phyloP scores from a whole-genome alignment of 2,113 vertebrate genomes.

The Platanista minor region DNA sequence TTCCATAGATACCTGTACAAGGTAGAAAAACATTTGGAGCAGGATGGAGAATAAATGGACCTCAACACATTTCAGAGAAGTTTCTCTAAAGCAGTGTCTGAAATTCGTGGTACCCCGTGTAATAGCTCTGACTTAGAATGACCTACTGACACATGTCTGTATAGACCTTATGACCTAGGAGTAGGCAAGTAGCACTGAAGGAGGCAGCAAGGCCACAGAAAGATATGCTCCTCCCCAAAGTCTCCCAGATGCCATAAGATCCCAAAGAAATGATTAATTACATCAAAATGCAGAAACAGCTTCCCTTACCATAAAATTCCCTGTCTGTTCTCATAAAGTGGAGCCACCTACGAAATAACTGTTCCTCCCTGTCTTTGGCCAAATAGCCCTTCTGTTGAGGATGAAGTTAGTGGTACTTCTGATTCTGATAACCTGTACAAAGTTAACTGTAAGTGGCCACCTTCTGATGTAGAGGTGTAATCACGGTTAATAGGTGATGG shows the following conservation, averaged over 20 bases:
- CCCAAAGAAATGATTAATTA: not conserved
- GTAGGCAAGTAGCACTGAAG: not conserved
- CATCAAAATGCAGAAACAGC: rapidly evolving
- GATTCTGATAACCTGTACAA: not conserved
- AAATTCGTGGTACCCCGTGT: not conserved
- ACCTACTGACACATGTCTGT: rapidly evolving
- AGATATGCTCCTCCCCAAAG: rapidly evolving
- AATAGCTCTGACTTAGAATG: not conserved
- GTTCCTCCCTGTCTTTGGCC: not conserved
- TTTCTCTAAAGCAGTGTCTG: not conserved
- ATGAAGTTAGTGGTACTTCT: not conserved
- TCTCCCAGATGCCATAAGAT: not conserved
- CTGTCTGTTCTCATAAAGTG: not conserved
- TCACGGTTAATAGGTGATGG: not conserved
- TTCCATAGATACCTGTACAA: conserved; percentile 80
- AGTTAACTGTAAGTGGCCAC: not conserved
- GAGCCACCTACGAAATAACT: not conserved
- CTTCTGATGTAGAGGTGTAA: not conserved
- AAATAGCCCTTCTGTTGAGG: not conserved
- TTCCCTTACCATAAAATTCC: not conserved
- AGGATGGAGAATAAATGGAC: not conserved
- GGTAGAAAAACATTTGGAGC: not conserved
- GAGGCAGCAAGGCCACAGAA: not conserved
- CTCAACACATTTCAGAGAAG: not conserved
- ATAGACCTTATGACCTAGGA: rapidly evolving